Conservation (phyloP, 2,888 invertebrate species). For the Sclerodermus sp. region DNA sequence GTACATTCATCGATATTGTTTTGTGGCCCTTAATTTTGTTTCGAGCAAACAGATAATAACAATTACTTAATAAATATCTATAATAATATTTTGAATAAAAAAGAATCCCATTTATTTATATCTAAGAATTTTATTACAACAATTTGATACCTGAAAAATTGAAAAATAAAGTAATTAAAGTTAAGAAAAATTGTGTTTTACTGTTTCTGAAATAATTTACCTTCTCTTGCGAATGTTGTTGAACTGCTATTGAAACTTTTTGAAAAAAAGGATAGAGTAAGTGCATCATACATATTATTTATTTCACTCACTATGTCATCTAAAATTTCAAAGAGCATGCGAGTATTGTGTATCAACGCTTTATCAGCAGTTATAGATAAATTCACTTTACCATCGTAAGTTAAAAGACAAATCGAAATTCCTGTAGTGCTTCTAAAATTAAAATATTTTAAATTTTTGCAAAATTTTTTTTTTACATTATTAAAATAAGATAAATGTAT, state of each 20-base stretch:
- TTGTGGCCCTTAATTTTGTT: constrained; percentile 45
- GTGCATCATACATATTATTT: constrained; percentile 40
- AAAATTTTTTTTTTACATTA: neutral
- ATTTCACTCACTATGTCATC: constrained; percentile 57
- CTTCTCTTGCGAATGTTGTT: constrained; percentile 36
- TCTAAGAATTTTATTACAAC: too few relatives aligned
- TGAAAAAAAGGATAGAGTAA: constrained; percentile 30
- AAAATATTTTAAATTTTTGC: neutral
- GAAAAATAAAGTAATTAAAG: too few relatives aligned
- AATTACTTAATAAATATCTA: too few relatives aligned
- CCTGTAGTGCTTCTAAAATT: constrained; percentile 48
- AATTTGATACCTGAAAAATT: too few relatives aligned
- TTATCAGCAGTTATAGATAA: constrained; percentile 59
- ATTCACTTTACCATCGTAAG: constrained; percentile 59
- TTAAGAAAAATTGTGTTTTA: too few relatives aligned
- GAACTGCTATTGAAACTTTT: constrained; percentile 16
- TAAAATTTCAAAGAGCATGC: constrained; percentile 54
- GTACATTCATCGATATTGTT: constrained; percentile 42
- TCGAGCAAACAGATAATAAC: constrained; percentile 27
- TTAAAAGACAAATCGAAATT: constrained; percentile 59
- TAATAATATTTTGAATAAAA: too few relatives aligned
- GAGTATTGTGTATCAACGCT: constrained; percentile 52
- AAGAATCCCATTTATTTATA: too few relatives aligned
- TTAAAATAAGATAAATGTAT: neutral
- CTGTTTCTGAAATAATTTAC: constrained; percentile 6